A percentile compares a stretch with the other conserved stretches of the same genome.
Conservation (phyloP, 2,888 invertebrate genomes). For the Branchipolynoe longqiensis region DNA sequence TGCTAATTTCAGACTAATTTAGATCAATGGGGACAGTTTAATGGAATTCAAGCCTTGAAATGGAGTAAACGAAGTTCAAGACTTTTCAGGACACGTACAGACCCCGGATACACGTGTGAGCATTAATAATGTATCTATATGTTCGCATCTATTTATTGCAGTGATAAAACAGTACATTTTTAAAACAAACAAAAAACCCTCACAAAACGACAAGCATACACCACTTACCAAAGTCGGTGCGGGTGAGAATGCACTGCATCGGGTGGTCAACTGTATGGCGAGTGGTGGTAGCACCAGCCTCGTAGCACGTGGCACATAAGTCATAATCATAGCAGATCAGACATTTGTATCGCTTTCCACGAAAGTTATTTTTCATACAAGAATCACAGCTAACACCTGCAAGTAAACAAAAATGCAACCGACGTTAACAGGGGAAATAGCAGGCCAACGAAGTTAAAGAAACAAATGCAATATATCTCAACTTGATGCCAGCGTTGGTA, state of each 20-base stretch:
- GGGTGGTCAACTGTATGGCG: slow-evolving; percentile 98
- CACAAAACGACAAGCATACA: no score
- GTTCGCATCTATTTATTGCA: no score
- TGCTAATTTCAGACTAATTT: no score
- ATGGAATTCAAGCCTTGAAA: no score
- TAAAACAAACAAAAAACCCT: not conserved
- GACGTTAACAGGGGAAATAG: not conserved
- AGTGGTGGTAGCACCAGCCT: slow-evolving; percentile 83
- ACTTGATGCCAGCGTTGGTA: no score
- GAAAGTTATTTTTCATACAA: slow-evolving; percentile 98
- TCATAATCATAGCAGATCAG: slow-evolving; percentile 99
- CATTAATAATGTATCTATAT: no score
- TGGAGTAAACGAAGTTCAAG: no score
- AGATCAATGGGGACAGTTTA: no score
- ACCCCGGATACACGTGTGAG: no score
- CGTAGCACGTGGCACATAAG: slow-evolving; percentile 97
- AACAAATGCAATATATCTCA: no score
- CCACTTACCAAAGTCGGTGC: slow-evolving; percentile 91
- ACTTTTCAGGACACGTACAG: no score
- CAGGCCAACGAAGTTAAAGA: no score
- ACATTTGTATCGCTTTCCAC: slow-evolving; percentile 98
- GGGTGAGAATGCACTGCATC: slow-evolving; percentile 98
- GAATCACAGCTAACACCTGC: slow-evolving; percentile 99
- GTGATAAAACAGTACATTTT: not conserved
- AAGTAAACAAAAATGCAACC: slow-evolving; percentile 62